Evolutionary conservation across 2,888 invertebrate genomes (phyloP), one percentile per base, ranked within the genome.

Genomic region (Portevinia maculata): DNA sequence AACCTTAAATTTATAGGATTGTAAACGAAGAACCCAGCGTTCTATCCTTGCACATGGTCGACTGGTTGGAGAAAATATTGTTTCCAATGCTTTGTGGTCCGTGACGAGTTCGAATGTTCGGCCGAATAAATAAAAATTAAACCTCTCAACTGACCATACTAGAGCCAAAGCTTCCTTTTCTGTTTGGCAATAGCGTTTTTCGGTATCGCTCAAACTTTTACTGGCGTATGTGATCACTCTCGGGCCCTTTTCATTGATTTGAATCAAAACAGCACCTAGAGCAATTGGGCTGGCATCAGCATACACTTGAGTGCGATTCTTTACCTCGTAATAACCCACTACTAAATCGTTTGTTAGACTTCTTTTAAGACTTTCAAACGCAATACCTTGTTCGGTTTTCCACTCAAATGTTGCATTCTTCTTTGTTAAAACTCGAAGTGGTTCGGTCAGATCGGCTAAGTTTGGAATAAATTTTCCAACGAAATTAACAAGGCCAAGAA

Each of bases 81-180:
- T 79, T 59, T 88, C 87, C 7, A 91, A 78, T 0, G 91, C 89
- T 32, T 85, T 85, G 50, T 84, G 84, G 53, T 84, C 84, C 4
- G 71, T 79, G n/a, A 84, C 44, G 19, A 88, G 83, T 1, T 87
- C 88, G 83, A 92, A 92, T n/a, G 86, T 85, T 11, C 88, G 84
- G 0, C 91, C 91, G 79, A 84, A 88, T 2, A 91, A 44, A 74
- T 88, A 91, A 17, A 87, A 85, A 64, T 90, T 87, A 83, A 91
- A 91, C 60, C 87, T 86, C 62, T 89, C 87, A 5, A 89, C 86
- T 3, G 88, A 89, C 85, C 87, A 76, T 88, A 89, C 85, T 3
- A 89, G 73, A 11, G 87, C 87, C 4, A 89, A 84, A 1, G 88
- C 88, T 85, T 88, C 86, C 73, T 87, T 87, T 81, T 88, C 85